Percentiles rank a stretch among this genome's conserved stretches.
Evolutionary conservation across 2,888 invertebrate genomes (phyloP).

Genomic region (Sarcophaga rosellei): DNA sequence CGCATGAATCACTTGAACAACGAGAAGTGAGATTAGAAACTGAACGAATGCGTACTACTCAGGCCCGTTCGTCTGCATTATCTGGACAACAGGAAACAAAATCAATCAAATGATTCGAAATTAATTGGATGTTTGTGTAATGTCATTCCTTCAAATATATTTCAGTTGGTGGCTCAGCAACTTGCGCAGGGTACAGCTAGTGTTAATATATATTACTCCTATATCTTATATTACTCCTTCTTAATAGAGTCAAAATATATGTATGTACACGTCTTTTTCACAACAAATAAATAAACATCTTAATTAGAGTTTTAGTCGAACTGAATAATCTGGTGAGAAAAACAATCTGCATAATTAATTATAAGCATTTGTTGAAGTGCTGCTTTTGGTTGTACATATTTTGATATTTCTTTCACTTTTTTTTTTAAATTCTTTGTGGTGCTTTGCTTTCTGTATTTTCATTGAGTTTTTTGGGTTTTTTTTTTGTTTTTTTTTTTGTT

Average conservation of each 20-base stretch:
- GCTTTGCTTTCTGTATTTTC: constrained; percentile 27
- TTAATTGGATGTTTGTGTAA: too few species aligned
- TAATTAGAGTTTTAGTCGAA: constrained; percentile 44
- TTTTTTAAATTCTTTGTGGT: background rate
- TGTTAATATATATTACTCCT: too few species aligned
- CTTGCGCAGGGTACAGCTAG: too few species aligned
- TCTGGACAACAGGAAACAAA: too few species aligned
- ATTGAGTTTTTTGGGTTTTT: constrained; percentile 14
- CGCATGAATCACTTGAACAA: too few species aligned
- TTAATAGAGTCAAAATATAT: constrained; percentile 11
- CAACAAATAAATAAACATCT: constrained; percentile 34
- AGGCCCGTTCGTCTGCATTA: too few species aligned
- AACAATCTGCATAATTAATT: constrained; percentile 52
- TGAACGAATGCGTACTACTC: too few species aligned
- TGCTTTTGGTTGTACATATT: constrained; percentile 7
- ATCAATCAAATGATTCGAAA: too few species aligned
- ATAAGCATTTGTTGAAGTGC: constrained; percentile 23
- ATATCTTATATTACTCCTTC: too few species aligned
- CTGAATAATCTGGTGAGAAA: background rate
- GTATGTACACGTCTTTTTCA: constrained; percentile 19
- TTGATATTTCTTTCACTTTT: constrained; percentile 7
- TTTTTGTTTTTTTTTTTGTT: background rate
- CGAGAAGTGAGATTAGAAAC: too few species aligned
- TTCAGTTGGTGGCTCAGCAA: too few species aligned
- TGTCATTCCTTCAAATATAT: too few species aligned